These are phyloP conservation scores for Peromyscus aztecus DNA, from an alignment of 2,797 vertebrate species.

Conservation along the genomic window DNA sequence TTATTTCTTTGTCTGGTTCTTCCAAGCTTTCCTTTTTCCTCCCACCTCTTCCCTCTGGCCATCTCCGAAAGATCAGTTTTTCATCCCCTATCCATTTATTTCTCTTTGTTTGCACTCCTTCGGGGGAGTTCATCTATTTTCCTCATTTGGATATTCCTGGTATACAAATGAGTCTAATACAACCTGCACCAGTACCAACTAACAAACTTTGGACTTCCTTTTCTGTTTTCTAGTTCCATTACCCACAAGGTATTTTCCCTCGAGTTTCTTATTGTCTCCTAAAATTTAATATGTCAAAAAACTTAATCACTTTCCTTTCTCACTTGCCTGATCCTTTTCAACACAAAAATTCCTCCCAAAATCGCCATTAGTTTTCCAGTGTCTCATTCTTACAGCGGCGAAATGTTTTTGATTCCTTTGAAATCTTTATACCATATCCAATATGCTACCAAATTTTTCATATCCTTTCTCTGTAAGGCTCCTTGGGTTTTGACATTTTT, in stretches of 20 bases:
- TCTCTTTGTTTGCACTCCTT: constrained; percentile 58
- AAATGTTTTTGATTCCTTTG: constrained; percentile 16
- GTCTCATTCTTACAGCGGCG: neutral
- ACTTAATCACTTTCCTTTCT: constrained; percentile 62
- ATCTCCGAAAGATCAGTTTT: constrained; percentile 53
- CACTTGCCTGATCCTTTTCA: constrained; percentile 45
- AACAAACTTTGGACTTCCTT: constrained; percentile 37
- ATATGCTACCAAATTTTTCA: constrained; percentile 28
- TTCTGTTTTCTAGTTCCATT: constrained; percentile 62
- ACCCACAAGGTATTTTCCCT: constrained; percentile 54
- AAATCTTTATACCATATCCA: constrained; percentile 30
- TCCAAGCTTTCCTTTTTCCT: constrained; percentile 55
- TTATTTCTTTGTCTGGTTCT: constrained; percentile 42
- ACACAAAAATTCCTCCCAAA: constrained; percentile 48
- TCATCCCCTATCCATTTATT: neutral
- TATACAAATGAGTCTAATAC: constrained; percentile 56
- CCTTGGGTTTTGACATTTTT: constrained; percentile 36
- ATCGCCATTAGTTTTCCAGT: neutral
- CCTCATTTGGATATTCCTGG: constrained; percentile 31
- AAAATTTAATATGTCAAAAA: constrained; percentile 65
- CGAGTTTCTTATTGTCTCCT: constrained; percentile 37
- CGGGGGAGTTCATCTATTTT: constrained; percentile 60
- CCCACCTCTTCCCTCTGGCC: constrained; percentile 55
- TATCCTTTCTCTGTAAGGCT: constrained; percentile 57
- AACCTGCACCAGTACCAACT: neutral